phyloP scores from a whole-genome alignment of 2,888 invertebrate species.

The Ophion ellenae region DNA sequence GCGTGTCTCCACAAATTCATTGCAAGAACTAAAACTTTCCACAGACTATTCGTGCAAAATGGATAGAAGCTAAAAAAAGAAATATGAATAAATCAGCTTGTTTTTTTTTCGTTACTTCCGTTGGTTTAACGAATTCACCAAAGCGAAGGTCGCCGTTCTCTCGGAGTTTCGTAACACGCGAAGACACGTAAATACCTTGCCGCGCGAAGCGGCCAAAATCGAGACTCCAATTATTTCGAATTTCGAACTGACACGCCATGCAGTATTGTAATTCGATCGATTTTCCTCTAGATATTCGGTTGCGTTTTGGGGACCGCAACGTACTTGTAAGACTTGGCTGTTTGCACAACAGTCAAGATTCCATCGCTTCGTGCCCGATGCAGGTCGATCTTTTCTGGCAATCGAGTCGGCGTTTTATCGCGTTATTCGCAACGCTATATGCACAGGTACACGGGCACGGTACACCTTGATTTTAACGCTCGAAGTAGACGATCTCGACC shows the following conservation, averaged over 20 bases:
- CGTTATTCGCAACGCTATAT: neutral
- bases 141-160: no score
- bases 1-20: neutral
- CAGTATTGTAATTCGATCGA: conserved; percentile 25
- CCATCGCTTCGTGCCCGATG: neutral
- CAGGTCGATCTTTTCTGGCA: conserved; percentile 40
- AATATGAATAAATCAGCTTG: neutral
- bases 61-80: neutral
- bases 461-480: neutral
- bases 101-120: conserved; percentile 6
- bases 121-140: no score
- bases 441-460: neutral
- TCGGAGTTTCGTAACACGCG: neutral
- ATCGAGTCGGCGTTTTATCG: conserved; percentile 42
- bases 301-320: neutral
- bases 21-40: neutral
- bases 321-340: neutral
- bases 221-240: conserved; percentile 18
- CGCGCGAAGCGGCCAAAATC: neutral
- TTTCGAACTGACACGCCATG: conserved; percentile 10
- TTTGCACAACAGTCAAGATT: neutral
- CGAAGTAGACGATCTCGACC: conserved; percentile 9
- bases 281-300: conserved; percentile 11
- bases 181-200: neutral
- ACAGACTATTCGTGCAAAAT: neutral